These are phyloP conservation scores for Stenodera caucasica DNA, from an alignment of 2,888 invertebrate genomes.

Conservation along the genomic window DNA sequence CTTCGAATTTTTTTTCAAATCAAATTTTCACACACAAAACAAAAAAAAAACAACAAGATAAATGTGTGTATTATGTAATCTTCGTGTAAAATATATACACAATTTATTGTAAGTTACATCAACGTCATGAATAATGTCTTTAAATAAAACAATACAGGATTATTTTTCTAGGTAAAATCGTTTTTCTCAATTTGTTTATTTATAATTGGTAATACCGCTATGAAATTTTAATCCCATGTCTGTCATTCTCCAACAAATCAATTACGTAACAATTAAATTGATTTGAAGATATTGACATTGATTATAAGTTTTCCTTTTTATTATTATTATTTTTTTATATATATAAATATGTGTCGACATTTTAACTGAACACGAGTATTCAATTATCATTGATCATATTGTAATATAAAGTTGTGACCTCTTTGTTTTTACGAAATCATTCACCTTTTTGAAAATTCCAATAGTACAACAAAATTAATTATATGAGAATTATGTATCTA, in stretches of 20 bases:
- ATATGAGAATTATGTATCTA: no score
- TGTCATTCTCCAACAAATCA: background rate
- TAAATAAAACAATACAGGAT: constrained; percentile 2
- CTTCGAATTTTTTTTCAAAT: background rate
- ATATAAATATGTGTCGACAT: background rate
- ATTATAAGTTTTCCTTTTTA: background rate
- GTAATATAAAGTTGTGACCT: background rate
- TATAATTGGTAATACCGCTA: background rate
- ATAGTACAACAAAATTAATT: background rate
- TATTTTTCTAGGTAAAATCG: background rate
- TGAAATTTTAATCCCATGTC: no score
- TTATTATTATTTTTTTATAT: background rate
- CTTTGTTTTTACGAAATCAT: background rate
- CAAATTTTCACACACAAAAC: background rate
- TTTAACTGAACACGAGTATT: background rate
- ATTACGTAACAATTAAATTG: background rate
- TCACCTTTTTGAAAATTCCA: background rate
- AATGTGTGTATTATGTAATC: background rate
- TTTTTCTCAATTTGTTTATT: background rate
- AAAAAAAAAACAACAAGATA: background rate
- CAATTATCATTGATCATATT: constrained; percentile 1
- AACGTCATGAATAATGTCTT: constrained; percentile 13
- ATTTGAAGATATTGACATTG: background rate
- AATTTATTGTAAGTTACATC: constrained; percentile 5
- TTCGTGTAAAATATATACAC: background rate